Evolutionary conservation across 2,113 vertebrate species (phyloP).

Genomic region (Lonchura striata): DNA sequence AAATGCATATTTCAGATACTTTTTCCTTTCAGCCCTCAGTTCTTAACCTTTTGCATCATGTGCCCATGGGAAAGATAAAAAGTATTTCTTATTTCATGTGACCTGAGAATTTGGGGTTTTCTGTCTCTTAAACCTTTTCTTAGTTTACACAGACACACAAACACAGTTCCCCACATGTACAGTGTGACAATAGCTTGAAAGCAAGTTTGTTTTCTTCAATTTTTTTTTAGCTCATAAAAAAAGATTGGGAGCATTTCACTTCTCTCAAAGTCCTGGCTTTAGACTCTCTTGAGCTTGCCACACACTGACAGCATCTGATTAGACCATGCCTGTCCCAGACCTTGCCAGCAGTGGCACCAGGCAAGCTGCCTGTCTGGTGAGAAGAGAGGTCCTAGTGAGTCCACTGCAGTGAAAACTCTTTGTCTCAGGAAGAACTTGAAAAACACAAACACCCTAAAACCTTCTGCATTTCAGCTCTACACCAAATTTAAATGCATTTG

Average conservation of each 20-base stretch:
- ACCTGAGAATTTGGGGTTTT: background rate
- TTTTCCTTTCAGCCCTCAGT: background rate
- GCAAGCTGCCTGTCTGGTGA: rapidly evolving
- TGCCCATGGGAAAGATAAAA: background rate
- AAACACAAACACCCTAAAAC: background rate
- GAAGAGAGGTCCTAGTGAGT: background rate
- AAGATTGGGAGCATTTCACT: background rate
- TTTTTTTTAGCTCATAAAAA: background rate
- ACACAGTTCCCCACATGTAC: background rate
- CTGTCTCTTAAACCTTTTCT: background rate
- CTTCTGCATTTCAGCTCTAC: background rate
- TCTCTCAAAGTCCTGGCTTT: background rate
- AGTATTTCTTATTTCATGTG: background rate
- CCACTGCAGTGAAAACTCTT: background rate
- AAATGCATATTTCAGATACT: background rate
- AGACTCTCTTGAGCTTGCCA: background rate
- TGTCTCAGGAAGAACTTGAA: background rate
- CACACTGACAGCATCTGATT: rapidly evolving
- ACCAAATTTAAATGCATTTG: background rate
- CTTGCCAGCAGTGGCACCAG: background rate
- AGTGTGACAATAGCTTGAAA: background rate
- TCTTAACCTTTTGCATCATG: background rate
- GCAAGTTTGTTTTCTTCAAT: background rate
- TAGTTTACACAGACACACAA: background rate
- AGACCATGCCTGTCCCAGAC: rapidly evolving